Evolutionary conservation across 2,888 invertebrate genomes (phyloP), one percentile per base, ranked within the genome.

Genomic region (Andrena haemorrhoa): DNA sequence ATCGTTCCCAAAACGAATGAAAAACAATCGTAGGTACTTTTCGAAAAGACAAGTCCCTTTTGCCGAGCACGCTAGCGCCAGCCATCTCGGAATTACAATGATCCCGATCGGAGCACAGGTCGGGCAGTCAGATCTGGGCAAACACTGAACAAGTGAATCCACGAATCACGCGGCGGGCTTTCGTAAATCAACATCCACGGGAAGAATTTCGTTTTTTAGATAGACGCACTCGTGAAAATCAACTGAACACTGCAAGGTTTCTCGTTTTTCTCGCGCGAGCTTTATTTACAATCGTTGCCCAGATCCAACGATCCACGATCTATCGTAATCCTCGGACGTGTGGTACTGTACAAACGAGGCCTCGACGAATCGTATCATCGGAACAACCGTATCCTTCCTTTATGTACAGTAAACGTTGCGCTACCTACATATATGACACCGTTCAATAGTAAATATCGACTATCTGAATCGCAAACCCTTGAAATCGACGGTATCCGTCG

Each of bases 341-440:
- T 73, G 72, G 69, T 75, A 76, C 82, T 86, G 86, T 86, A 86
- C 86, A 86, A 73, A 74, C 84, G 60, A 72, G 63, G 70, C 75
- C 76, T 41, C 75, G 69, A 72, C 72, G 68, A 83, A 65, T 33
- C 26, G 60, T 71, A 76, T 68, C 26, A 35, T 63, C 41, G n/a
- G 6, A 58, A 53, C 63, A 72, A 33, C 65, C 41, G 12, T 20
- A 20, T 47, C 60, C 60, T 31, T 60, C 23, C 23, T 58, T 64
- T 85, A 70, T 85, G 63, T 83, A 81, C 74, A 83, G 33, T 61
- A 68, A 72, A 77, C 63, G 65, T 80, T 71, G 64, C 20, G 33
- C 68, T 68, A 80, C 29, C 66, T 78, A 80, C 56, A 41, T 41
- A 16, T 5, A 63, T 49, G 64, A 69, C 47, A 73, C 78, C 72